Conservation (phyloP, 1,140 invertebrate species). For the Saxidomus purpurata region DNA sequence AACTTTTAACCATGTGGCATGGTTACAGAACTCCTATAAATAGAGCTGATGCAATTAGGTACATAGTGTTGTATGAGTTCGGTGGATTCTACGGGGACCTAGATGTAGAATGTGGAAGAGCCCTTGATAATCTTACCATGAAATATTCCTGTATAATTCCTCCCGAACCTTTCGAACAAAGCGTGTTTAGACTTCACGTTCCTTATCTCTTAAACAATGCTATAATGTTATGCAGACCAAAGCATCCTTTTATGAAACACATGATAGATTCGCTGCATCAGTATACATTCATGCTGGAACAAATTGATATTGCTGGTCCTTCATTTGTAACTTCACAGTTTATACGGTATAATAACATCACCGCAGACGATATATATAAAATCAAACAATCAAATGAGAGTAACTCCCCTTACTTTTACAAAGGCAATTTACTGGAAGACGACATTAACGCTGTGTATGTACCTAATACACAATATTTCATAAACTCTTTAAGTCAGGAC, state of each 20-base stretch:
- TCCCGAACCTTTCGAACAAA: conserved; percentile 80
- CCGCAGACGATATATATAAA: conserved; percentile 7
- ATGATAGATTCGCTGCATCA: conserved; percentile 73
- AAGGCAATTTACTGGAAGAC: conserved; percentile 42
- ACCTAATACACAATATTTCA: conserved; percentile 78
- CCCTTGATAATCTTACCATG: conserved; percentile 67
- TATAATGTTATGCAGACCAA: conserved; percentile 76
- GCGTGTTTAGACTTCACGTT: conserved; percentile 71
- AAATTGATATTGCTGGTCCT: conserved; percentile 10
- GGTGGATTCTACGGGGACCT: conserved; percentile 82
- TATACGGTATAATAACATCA: conserved; percentile 66
- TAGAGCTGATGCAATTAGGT: conserved; percentile 79
- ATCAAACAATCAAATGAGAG: not conserved
- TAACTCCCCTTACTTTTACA: conserved; percentile 58
- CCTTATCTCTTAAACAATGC: conserved; percentile 79
- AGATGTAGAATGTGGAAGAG: conserved; percentile 76
- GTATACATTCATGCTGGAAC: conserved; percentile 64
- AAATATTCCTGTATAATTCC: conserved; percentile 79
- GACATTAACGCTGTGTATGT: conserved; percentile 70
- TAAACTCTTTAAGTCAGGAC: conserved; percentile 68
- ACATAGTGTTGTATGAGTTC: conserved; percentile 79
- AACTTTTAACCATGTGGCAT: conserved; percentile 74
- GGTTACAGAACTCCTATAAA: conserved; percentile 73
- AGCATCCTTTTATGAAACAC: conserved; percentile 79
- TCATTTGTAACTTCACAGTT: conserved; percentile 63